phyloP scores from a whole-genome alignment of 2,888 invertebrate species.

The Corbicula japonica region DNA sequence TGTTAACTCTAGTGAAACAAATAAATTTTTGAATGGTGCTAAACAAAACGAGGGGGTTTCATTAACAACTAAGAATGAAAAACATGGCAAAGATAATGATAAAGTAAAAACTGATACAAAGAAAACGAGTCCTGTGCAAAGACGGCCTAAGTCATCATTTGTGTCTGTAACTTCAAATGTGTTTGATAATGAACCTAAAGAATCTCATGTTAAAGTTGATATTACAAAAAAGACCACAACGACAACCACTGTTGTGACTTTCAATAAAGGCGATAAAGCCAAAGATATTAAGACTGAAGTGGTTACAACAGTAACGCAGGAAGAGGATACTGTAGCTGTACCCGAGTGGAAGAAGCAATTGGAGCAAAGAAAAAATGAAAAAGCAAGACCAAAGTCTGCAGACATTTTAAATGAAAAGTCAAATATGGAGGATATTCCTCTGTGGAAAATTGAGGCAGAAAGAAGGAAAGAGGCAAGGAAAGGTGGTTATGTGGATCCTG shows the following conservation, averaged over 20 bases:
- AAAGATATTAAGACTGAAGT: slow-evolving; percentile 36
- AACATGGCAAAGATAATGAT: slow-evolving; percentile 20
- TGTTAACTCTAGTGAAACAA: slow-evolving; percentile 9
- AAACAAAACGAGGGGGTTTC: slow-evolving; percentile 8
- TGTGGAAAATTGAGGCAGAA: slow-evolving; percentile 82
- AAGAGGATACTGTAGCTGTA: slow-evolving; percentile 52
- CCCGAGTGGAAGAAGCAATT: slow-evolving; percentile 72
- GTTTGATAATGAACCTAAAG: slow-evolving; percentile 41
- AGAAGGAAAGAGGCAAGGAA: slow-evolving; percentile 74
- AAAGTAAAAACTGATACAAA: slow-evolving; percentile 17
- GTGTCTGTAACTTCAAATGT: slow-evolving; percentile 50
- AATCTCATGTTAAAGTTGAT: slow-evolving; percentile 35
- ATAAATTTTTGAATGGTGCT: slow-evolving; percentile 19
- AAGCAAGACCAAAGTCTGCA: slow-evolving; percentile 68
- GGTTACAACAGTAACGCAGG: slow-evolving; percentile 42
- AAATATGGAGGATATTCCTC: slow-evolving; percentile 60
- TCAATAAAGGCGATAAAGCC: slow-evolving; percentile 44
- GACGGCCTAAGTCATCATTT: slow-evolving; percentile 63
- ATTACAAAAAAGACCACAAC: slow-evolving; percentile 43
- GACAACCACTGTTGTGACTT: slow-evolving; percentile 38
- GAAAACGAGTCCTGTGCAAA: slow-evolving; percentile 25
- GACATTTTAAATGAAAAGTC: slow-evolving; percentile 62
- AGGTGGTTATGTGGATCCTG: slow-evolving; percentile 78
- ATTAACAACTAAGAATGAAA: no score
- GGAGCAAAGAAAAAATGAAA: slow-evolving; percentile 59